A percentile compares a stretch with the other conserved stretches of the same genome.
phyloP scores from a whole-genome alignment of 2,113 vertebrate genomes.

The Bubo blakistoni region DNA sequence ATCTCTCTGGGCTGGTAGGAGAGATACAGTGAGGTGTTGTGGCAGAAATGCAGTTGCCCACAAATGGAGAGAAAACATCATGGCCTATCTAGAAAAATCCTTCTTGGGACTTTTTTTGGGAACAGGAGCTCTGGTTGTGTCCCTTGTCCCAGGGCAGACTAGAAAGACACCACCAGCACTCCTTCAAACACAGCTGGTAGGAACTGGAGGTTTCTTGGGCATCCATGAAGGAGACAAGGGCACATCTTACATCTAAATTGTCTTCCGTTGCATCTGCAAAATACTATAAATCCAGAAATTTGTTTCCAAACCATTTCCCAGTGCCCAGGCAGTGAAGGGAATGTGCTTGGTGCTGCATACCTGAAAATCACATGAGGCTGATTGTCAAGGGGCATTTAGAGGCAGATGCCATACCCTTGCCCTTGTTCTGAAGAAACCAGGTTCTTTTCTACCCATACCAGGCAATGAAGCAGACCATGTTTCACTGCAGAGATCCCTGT shows the following conservation, averaged over 20 bases:
- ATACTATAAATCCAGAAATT: not conserved
- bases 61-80: not conserved
- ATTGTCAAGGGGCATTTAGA: not conserved
- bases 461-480: not conserved
- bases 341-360: not conserved
- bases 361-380: accelerated
- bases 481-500: not conserved
- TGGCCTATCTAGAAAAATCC: not conserved
- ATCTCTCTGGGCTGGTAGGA: not conserved
- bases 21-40: not conserved
- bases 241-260: not conserved
- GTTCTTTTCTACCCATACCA: not conserved
- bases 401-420: not conserved
- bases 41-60: not conserved
- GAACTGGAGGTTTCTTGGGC: not conserved
- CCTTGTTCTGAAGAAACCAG: not conserved
- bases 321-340: not conserved
- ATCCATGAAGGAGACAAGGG: not conserved
- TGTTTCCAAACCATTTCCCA: not conserved
- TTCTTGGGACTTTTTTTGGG: not conserved
- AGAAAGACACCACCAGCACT: not conserved
- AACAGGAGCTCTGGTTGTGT: not conserved
- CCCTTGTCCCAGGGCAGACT: not conserved
- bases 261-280: not conserved
- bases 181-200: not conserved